A percentile compares a stretch with the other conserved stretches of the same genome.
These are phyloP conservation scores for Hydrozoanthus tunicans DNA, from an alignment of 64 coral and sea anemone genomes.

Conservation along the genomic window DNA sequence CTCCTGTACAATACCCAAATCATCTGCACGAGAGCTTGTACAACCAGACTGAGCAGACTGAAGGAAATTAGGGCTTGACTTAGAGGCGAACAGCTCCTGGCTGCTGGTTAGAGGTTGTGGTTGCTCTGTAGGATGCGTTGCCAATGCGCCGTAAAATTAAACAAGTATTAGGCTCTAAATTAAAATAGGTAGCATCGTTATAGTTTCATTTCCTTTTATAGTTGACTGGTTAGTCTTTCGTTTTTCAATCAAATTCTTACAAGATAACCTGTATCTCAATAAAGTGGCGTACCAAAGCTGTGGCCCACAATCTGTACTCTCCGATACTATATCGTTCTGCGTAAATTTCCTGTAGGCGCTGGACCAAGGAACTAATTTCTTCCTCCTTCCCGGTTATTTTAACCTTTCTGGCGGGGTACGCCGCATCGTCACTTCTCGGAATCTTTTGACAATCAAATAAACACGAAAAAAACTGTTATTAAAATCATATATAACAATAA, in stretches of 20 bases:
- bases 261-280: background rate
- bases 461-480: background rate
- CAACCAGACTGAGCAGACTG: background rate
- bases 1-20: background rate
- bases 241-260: background rate
- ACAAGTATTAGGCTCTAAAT: slow-evolving; percentile 13
- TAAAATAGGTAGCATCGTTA: slow-evolving; percentile 3
- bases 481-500: background rate
- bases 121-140: background rate
- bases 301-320: slow-evolving; percentile 18
- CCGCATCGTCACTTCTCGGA: background rate
- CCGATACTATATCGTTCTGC: background rate
- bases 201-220: background rate
- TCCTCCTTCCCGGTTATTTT: slow-evolving; percentile 5
- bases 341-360: background rate
- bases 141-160: background rate
- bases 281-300: slow-evolving; percentile 7
- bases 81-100: background rate
- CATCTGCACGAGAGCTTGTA: background rate
- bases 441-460: background rate
- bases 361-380: background rate
- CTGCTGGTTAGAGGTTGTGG: background rate
- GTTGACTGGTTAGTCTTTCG: background rate
- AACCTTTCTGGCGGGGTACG: background rate
- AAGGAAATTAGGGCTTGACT: background rate